Evolutionary conservation across 1,140 invertebrate species (phyloP).

Genomic region (Leptinotarsa texana): DNA sequence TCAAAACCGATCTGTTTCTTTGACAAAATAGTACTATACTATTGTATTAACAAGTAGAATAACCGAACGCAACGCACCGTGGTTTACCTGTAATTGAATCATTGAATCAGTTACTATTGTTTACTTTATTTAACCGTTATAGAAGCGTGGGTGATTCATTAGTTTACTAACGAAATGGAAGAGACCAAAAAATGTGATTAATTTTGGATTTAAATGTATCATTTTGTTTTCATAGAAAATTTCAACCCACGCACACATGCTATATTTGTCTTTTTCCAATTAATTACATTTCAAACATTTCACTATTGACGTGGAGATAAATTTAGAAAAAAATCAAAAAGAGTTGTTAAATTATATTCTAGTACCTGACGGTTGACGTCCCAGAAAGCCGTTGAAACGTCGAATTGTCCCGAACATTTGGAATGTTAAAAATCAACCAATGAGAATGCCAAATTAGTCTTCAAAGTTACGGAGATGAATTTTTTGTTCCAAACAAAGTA

Average conservation of each 20-base stretch:
- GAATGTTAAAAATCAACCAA: slow-evolving; percentile 33
- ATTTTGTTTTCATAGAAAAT: neutral
- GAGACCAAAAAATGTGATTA: neutral
- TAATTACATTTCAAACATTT: neutral
- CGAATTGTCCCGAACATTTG: slow-evolving; percentile 7
- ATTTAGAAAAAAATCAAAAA: neutral
- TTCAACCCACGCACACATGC: neutral
- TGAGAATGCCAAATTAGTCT: slow-evolving; percentile 39
- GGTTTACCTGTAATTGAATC: too few species aligned
- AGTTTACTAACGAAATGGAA: neutral
- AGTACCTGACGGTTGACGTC: neutral
- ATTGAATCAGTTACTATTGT: neutral
- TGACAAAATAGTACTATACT: too few species aligned
- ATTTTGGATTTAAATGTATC: neutral
- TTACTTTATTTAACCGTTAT: neutral
- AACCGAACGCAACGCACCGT: too few species aligned
- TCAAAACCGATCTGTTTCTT: too few species aligned
- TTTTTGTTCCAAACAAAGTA: slow-evolving; percentile 49
- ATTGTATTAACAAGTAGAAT: too few species aligned
- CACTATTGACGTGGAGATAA: neutral
- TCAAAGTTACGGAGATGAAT: slow-evolving; percentile 45
- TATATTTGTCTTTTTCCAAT: neutral
- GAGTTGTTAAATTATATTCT: neutral
- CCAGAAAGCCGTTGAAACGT: slow-evolving; percentile 1
- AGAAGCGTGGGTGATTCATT: neutral